Base-by-base conservation (phyloP, 2,113 vertebrate genomes). In the Chascanopsetta lugubris region DNA sequence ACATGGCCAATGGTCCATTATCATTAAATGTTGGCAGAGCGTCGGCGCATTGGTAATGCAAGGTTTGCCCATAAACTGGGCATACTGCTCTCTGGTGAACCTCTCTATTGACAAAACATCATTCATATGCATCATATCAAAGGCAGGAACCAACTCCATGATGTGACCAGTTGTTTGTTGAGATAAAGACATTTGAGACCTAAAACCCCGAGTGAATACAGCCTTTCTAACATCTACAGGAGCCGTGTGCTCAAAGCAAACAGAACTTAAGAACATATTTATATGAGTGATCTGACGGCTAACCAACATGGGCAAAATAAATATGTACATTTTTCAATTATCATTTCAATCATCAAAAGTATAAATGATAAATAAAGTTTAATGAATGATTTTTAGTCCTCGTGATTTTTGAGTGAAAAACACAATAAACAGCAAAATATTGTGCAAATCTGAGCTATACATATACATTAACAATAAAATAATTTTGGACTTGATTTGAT, bases 21-120 rank as follows among this genome's bases (percentile, higher is more conserved):
- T 87, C 84, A 76, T 83, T 83, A 87, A 79, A 84, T 24, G 53
- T 64, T 77, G 57, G 82, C 79, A 79, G 61, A 79, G 63, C 55
- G 61, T 61, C 32, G 60, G 64, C 61, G 62, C 54, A 79, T 59
- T 69, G 61, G 72, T 70, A 84, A 85, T 75, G 58, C 42, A 60
- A 80, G 63, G 82, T 80, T 61, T 42, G 6, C 70, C 59, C 72
- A 68, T 82, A 82, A 82, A 88, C 47, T 61, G 64, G 49, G 30
- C 69, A 74, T 69, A 51, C n/a, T n/a, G n/a, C n/a, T 64, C 62
- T 61, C n/a, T 73, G 49, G 54, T 54, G 34, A 64, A 64, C 47
- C 8, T 63, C 46, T 51, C 56, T 72, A 64, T 50, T 62, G 60
- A 68, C 54, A 49, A 63, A 68, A 61, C 10, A 6, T 30, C 22